Conservation (phyloP, 2,113 vertebrate species). For the Dermatemys mawii region DNA sequence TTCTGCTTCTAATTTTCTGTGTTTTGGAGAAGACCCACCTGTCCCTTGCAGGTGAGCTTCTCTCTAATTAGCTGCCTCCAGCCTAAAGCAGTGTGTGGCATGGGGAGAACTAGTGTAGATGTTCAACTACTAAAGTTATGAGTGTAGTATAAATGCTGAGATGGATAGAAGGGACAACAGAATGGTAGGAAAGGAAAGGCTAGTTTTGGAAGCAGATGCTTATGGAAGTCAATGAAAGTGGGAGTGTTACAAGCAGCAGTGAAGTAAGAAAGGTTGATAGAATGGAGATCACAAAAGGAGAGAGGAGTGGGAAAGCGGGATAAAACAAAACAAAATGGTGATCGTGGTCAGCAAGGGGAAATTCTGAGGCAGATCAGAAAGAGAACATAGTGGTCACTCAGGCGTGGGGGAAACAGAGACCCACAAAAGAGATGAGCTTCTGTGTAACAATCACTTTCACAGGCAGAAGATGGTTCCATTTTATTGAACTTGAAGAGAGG, state of each 20-base stretch:
- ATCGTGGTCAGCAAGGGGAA: neutral
- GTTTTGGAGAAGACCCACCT: neutral
- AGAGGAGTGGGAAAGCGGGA: neutral
- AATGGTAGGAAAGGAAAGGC: neutral
- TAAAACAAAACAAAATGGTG: neutral
- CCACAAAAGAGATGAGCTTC: neutral
- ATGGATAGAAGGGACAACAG: neutral
- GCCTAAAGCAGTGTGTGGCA: neutral
- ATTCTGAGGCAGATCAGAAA: neutral
- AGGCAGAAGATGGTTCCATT: neutral
- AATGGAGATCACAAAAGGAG: neutral
- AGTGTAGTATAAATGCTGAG: neutral
- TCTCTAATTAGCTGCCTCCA: neutral
- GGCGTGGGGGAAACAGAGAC: neutral
- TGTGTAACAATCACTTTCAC: constrained; percentile 45
- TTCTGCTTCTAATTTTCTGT: neutral
- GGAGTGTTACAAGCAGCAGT: neutral
- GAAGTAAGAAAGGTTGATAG: neutral
- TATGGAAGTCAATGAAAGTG: neutral
- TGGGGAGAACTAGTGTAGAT: fast-evolving
- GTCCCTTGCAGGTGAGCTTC: neutral
- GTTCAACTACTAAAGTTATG: neutral
- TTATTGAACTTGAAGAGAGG: constrained; percentile 46
- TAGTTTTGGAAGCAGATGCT: neutral
- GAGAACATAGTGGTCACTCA: neutral